These are phyloP conservation scores for Dasypolia templi DNA, from an alignment of 2,888 invertebrate genomes.

Conservation along the genomic window DNA sequence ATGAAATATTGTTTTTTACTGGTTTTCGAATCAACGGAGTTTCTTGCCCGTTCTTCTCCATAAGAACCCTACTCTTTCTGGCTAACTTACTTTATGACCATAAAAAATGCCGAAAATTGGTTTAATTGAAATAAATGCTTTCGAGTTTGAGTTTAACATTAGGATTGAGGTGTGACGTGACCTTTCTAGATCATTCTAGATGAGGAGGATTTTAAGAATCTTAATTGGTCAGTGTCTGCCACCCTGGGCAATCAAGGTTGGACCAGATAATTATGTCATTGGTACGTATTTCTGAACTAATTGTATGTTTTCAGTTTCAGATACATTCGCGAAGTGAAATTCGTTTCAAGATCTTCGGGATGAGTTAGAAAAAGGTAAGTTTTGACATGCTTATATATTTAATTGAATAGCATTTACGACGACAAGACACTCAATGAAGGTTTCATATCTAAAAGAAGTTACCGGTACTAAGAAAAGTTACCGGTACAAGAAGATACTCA, in stretches of 20 bases:
- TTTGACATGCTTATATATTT: background rate
- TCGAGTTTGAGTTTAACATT: background rate
- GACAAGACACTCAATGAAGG: background rate
- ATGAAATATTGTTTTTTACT: constrained; percentile 10
- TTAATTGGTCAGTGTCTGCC: background rate
- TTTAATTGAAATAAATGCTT: background rate
- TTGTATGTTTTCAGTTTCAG: constrained; percentile 60
- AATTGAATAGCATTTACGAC: too few relatives aligned
- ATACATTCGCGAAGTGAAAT: constrained; percentile 59
- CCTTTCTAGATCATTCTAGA: too few relatives aligned
- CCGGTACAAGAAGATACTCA: too few relatives aligned
- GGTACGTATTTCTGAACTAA: background rate
- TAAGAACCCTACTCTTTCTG: too few relatives aligned
- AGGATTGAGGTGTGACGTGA: background rate
- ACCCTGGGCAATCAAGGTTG: background rate
- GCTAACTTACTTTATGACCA: background rate
- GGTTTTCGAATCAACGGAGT: background rate
- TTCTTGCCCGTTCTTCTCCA: background rate
- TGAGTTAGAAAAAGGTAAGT: constrained; percentile 78
- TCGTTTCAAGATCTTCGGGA: constrained; percentile 69
- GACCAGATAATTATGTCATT: background rate
- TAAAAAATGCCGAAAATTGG: background rate
- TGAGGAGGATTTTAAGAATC: too few relatives aligned
- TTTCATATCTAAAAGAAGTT: too few relatives aligned
- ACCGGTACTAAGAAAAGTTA: too few relatives aligned